Conservation (phyloP, 2,113 vertebrate species). For the Toxotes jaculatrix region DNA sequence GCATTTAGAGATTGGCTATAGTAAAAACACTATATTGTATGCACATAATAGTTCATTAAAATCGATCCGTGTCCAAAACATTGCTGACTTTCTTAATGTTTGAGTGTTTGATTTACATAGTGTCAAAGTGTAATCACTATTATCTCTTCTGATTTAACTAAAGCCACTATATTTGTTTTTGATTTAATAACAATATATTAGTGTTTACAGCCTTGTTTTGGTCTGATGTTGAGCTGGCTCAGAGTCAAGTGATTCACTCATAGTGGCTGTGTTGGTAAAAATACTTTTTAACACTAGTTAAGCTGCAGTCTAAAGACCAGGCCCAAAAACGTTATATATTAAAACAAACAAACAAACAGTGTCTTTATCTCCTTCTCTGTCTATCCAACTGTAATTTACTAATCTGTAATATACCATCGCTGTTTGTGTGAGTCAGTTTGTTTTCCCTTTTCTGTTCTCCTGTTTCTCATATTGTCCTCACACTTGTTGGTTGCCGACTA, state of each 20-base stretch:
- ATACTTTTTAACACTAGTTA: background rate
- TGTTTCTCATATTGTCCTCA: conserved; percentile 26
- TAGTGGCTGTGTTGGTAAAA: background rate
- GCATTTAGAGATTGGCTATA: background rate
- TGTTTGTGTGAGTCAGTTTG: conserved; percentile 26
- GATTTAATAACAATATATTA: background rate
- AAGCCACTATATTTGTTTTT: background rate
- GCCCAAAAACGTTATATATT: too few species aligned
- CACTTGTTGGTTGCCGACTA: conserved; percentile 43
- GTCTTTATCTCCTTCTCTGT: background rate
- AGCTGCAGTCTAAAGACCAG: background rate
- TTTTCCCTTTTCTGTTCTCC: background rate
- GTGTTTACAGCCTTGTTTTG: background rate
- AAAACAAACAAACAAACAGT: background rate
- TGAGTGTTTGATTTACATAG: background rate
- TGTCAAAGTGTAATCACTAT: background rate
- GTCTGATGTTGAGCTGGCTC: too few species aligned
- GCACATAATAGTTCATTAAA: background rate
- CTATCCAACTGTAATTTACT: background rate
- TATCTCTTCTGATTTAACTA: background rate
- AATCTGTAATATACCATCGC: background rate
- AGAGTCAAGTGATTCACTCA: background rate
- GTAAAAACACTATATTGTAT: background rate
- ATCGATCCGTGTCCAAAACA: background rate
- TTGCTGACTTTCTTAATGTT: background rate